These are phyloP conservation scores for Poecilia latipinna DNA, from an alignment of 2,113 vertebrate species.

Conservation along the genomic window DNA sequence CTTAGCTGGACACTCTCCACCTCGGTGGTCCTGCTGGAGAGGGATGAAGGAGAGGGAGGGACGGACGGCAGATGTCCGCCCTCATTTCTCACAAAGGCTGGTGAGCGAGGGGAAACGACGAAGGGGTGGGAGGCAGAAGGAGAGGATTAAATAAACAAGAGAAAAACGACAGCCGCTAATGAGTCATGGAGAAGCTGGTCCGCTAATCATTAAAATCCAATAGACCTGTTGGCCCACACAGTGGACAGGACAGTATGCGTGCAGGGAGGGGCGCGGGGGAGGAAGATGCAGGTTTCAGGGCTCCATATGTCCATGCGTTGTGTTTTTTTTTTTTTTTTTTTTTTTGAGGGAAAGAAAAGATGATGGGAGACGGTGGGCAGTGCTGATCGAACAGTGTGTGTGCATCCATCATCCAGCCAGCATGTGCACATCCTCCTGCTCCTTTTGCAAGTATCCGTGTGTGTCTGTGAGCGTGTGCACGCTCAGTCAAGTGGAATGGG, in stretches of 20 bases:
- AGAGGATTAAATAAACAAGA: slow-evolving; percentile 71
- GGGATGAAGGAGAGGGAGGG: slow-evolving; percentile 74
- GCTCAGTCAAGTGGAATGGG: slow-evolving; percentile 78
- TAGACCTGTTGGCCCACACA: slow-evolving; percentile 65
- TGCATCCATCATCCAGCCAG: slow-evolving; percentile 45
- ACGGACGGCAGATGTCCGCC: slow-evolving; percentile 81
- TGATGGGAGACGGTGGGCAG: slow-evolving; percentile 70
- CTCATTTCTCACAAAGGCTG: slow-evolving; percentile 70
- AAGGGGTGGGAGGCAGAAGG: slow-evolving; percentile 64
- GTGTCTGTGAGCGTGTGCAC: slow-evolving; percentile 37
- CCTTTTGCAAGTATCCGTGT: slow-evolving; percentile 50
- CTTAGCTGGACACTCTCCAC: slow-evolving; percentile 65
- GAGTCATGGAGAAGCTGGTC: slow-evolving; percentile 70
- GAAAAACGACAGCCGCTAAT: slow-evolving; percentile 69
- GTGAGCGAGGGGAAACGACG: slow-evolving; percentile 56
- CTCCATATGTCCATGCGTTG: too few relatives aligned
- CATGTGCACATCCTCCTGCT: slow-evolving; percentile 56
- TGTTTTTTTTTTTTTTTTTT: not conserved
- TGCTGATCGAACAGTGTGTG: slow-evolving; percentile 17
- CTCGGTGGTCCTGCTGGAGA: slow-evolving; percentile 76
- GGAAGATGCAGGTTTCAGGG: too few relatives aligned
- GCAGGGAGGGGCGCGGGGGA: slow-evolving; percentile 29
- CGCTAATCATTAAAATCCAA: slow-evolving; percentile 75
- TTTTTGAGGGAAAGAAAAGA: slow-evolving; percentile 73
- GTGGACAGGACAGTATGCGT: slow-evolving; percentile 63